Evolutionary conservation across 2,888 invertebrate species (phyloP), one percentile per base, ranked within the genome.

Genomic region (Hydriomena furcata): DNA sequence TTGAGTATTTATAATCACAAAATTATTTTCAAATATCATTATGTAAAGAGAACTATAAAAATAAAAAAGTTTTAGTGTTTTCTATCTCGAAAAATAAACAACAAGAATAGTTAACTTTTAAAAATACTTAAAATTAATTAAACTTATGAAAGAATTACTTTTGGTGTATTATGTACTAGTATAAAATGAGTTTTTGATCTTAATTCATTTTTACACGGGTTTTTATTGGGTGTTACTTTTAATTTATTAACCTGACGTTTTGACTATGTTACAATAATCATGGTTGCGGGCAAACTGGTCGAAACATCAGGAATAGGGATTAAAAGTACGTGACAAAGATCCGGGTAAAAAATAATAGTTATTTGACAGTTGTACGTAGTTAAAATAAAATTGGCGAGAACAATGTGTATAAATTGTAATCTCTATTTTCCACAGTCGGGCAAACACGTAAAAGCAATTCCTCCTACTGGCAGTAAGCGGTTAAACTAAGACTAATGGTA

Each of bases 401-500:
- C 10, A 27, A 27, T 27, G 8, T n/a, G 1, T 2, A 5, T 5
- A 10, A 27, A 27, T 10, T 27, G 27, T 27, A 27, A 27, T 10
- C 27, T 10, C 27, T 10, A 8, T 4, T 2, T 4, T 24, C 5
- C 21, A 1, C 31, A 31, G 30, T 31, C 23, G 41, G 8, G 11
- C 7, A 35, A 10, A 31, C 30, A 47, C 32, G 32, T 34, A 45
- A n/a, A 41, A 41, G 53, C 20, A 45, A 49, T 45, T 37, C 48
- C 25, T 20, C 21, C 30, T 12, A 31, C 43, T 35, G 34, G 36
- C 24, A 8, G 23, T 7, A 11, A 10, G 20, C 20, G 0, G 17
- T 7, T 41, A 11, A 30, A 47, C 31, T 38, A 57, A 37, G 41
- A 61, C 57, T 58, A 71, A 56, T 58, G 63, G 54, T 63, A 68